Evolutionary conservation across 2,888 invertebrate genomes (phyloP).

Genomic region (Phyllotreta striolata): DNA sequence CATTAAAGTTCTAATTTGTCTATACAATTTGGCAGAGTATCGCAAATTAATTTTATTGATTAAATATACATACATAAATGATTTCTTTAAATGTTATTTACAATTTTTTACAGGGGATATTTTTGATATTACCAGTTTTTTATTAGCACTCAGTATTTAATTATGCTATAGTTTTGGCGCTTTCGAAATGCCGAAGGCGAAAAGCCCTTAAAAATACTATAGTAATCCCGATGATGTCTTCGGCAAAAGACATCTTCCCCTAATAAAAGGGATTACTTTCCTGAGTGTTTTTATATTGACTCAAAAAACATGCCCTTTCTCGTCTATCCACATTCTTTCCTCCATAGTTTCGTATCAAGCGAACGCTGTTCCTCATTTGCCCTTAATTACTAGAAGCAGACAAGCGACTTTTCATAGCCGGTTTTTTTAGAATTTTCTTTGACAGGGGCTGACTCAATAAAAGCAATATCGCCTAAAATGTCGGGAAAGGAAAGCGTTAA

Average conservation of each 20-base stretch:
- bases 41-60: too few relatives aligned
- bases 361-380: constrained; percentile 21
- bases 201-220: neutral
- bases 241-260: constrained; percentile 1
- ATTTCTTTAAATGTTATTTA: too few relatives aligned
- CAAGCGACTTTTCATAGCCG: constrained; percentile 25
- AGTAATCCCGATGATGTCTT: neutral
- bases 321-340: constrained; percentile 26
- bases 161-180: too few relatives aligned
- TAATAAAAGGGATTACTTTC: constrained; percentile 18
- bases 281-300: constrained; percentile 27
- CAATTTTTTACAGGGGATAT: too few relatives aligned
- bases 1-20: neutral
- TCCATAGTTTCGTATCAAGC: constrained; percentile 25
- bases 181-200: neutral
- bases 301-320: constrained; percentile 20
- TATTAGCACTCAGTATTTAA: too few relatives aligned
- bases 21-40: too few relatives aligned
- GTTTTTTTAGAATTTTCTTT: constrained; percentile 22
- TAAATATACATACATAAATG: too few relatives aligned
- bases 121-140: too few relatives aligned
- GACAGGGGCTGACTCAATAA: neutral
- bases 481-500: too few relatives aligned
- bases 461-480: too few relatives aligned
- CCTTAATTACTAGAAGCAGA: constrained; percentile 25